Conservation (phyloP, 2,797 vertebrate genomes). For the Gobio occitaniae region DNA sequence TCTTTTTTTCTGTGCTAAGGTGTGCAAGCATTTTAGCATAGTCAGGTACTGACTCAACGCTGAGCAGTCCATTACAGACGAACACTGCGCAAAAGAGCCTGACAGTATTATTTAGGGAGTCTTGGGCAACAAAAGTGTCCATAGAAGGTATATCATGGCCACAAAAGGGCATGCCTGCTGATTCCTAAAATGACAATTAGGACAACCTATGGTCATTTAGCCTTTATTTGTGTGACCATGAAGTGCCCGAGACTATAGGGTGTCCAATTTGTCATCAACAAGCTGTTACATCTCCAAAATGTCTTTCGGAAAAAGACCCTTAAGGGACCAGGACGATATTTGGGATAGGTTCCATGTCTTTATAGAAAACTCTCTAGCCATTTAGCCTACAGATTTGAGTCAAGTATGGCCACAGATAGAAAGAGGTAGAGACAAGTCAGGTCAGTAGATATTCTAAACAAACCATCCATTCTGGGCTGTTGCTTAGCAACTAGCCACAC, state of each 20-base stretch:
- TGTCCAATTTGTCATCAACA: background rate
- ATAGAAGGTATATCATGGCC: background rate
- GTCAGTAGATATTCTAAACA: conserved; percentile 22
- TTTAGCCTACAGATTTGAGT: background rate
- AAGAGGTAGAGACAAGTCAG: background rate
- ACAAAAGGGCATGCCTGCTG: background rate
- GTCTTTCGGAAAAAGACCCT: background rate
- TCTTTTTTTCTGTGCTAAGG: conserved; percentile 20
- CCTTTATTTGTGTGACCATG: background rate
- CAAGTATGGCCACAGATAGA: background rate
- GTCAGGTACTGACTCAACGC: conserved; percentile 21
- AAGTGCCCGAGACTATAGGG: background rate
- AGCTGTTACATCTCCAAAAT: background rate
- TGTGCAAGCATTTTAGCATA: conserved; percentile 3
- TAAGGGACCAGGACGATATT: background rate
- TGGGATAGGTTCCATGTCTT: background rate
- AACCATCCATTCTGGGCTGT: conserved; percentile 30
- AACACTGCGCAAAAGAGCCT: background rate
- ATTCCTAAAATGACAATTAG: background rate
- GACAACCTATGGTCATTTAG: background rate
- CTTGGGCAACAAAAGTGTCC: background rate
- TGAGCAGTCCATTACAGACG: background rate
- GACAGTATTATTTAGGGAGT: background rate
- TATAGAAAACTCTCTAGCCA: background rate
- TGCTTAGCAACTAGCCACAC: conserved; percentile 53